Evolutionary conservation across 2,888 invertebrate genomes (phyloP).

Genomic region (Cantharis rustica): DNA sequence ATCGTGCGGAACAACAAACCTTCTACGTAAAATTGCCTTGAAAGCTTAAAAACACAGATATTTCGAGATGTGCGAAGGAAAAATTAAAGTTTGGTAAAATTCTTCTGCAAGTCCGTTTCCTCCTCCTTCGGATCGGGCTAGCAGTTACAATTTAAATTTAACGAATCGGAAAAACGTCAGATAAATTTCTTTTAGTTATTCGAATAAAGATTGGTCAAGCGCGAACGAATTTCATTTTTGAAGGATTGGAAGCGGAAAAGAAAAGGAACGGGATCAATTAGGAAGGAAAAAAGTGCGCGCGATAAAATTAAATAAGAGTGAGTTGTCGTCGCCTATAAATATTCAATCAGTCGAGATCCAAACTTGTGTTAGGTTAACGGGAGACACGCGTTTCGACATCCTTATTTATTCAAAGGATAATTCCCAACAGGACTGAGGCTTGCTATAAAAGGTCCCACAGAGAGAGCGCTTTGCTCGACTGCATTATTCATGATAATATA

Average conservation of each 20-base stretch:
- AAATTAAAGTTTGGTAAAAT: neutral
- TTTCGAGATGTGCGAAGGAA: neutral
- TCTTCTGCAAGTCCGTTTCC: neutral
- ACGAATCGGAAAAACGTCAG: slow-evolving; percentile 13
- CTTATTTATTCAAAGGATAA: slow-evolving; percentile 28
- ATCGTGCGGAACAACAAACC: neutral
- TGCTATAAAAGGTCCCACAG: slow-evolving; percentile 27
- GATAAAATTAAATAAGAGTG: slow-evolving; percentile 11
- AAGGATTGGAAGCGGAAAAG: neutral
- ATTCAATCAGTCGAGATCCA: slow-evolving; percentile 20
- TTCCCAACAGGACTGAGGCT: slow-evolving; percentile 26
- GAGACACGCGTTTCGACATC: slow-evolving; percentile 21
- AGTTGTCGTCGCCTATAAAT: slow-evolving; percentile 14
- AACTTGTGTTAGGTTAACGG: slow-evolving; percentile 24
- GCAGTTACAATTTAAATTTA: slow-evolving; percentile 3
- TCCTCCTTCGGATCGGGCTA: neutral
- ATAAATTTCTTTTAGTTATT: slow-evolving; percentile 5
- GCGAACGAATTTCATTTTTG: neutral
- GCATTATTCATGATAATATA: slow-evolving; percentile 24
- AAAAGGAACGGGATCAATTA: neutral
- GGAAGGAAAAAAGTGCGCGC: slow-evolving; percentile 1
- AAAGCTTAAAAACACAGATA: neutral
- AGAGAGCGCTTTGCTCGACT: slow-evolving; percentile 27
- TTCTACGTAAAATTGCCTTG: neutral
- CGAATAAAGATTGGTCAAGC: neutral